A percentile compares a stretch with the other conserved stretches of the same genome.
phyloP scores from a whole-genome alignment of 2,888 invertebrate genomes.

The Andrena haemorrhoa region DNA sequence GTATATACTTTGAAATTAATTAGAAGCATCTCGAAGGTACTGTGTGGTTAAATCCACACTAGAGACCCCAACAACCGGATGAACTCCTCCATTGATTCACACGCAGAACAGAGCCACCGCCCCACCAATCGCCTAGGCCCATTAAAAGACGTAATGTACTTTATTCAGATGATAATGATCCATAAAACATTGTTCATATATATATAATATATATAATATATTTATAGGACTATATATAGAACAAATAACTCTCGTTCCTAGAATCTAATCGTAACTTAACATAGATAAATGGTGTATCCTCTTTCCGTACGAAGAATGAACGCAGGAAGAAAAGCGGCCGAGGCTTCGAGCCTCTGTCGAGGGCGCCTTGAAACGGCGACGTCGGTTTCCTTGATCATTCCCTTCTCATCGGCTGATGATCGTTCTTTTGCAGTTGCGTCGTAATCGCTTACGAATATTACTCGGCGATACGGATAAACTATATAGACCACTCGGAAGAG shows the following conservation, averaged over 20 bases:
- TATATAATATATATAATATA: slow-evolving; percentile 60
- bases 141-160: slow-evolving; percentile 80
- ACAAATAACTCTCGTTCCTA: slow-evolving; percentile 76
- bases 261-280: slow-evolving; percentile 67
- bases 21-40: not conserved
- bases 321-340: slow-evolving; percentile 64
- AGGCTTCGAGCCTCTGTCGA: slow-evolving; percentile 31
- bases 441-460: slow-evolving; percentile 30
- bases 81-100: not conserved
- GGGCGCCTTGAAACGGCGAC: slow-evolving; percentile 45
- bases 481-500: slow-evolving; percentile 58
- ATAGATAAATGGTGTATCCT: slow-evolving; percentile 54
- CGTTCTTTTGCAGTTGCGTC: slow-evolving; percentile 10
- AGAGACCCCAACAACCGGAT: not conserved
- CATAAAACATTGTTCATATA: slow-evolving; percentile 78
- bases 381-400: slow-evolving; percentile 12
- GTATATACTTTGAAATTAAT: not conserved
- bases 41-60: too few relatives aligned
- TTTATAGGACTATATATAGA: slow-evolving; percentile 76
- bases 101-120: not conserved
- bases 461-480: slow-evolving; percentile 56
- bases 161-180: slow-evolving; percentile 79
- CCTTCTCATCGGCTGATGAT: slow-evolving; percentile 1
- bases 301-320: slow-evolving; percentile 59
- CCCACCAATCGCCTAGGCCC: slow-evolving; percentile 18